Evolutionary conservation across 2,888 invertebrate species (phyloP), one percentile per base, ranked within the genome.

Genomic region (Cosmorhoe ocellata): DNA sequence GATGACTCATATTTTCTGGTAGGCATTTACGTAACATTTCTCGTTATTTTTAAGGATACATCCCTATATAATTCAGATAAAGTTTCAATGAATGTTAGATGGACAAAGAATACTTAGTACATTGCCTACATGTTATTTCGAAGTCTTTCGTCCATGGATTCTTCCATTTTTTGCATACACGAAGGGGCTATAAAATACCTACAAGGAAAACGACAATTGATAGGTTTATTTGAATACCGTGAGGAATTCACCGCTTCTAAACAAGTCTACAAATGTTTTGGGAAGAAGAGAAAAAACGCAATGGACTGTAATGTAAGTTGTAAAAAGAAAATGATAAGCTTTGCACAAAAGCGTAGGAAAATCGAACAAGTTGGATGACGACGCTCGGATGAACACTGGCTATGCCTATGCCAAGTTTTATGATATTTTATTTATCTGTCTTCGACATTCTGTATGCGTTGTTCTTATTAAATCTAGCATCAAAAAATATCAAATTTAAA

Each of bases 311-410:
- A 40, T 7, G 39, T 10, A 31, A 30, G 22, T 18, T 14, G 9
- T 31, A 18, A 40, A 40, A 31, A 31, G 39, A 40, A 40, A 40
- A 11, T 18, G 37, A 40, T 31, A 40, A 40, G 40, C 40, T 30
- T 31, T 4, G 31, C 11, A 12, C 12, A 12, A 4, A 11, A 3
- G 11, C 2, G 18, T 18, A 18, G 18, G 3, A 24, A 28, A 9
- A 1, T 26, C 26, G 6, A 28, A 28, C 27, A 28, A 9, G n/a
- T 28, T 28, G n/a, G 24, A 5, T 7, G 24, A 24, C 24, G 1
- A n/a, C 10, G 28, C 28, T 28, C 10, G 28, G 28, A 28, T 28
- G 7, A 9, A 28, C 28, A 28, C 18, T 18, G 18, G 18, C 2
- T 18, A 18, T 4, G 18, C 18, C 18, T 18, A 3, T 18, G 18